A percentile compares a stretch with the other conserved stretches of the same genome.
Evolutionary conservation across 2,113 vertebrate species (phyloP).

Genomic region (Thryonomys swinderianus): DNA sequence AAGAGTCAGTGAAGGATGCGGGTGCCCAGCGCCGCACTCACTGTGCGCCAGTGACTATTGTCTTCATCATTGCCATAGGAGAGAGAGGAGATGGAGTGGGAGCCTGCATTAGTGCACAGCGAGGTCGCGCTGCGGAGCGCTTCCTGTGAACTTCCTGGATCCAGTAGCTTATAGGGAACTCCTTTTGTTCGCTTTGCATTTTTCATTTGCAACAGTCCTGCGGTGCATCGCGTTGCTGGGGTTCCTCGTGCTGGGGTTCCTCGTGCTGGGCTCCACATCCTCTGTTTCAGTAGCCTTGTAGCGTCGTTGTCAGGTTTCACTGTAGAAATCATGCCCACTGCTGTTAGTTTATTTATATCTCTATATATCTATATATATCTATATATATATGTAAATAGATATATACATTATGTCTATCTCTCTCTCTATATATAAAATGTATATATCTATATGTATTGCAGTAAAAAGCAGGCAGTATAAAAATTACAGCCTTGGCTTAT

Average conservation of each 20-base stretch:
- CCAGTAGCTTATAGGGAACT: neutral
- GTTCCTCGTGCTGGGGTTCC: neutral
- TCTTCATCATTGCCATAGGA: neutral
- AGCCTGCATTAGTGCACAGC: neutral
- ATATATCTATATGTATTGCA: too few relatives aligned
- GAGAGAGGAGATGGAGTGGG: neutral
- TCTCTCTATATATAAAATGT: too few relatives aligned
- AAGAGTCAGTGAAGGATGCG: neutral
- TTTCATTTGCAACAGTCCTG: neutral
- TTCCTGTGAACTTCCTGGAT: neutral
- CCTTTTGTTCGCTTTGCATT: neutral
- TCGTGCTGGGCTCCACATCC: neutral
- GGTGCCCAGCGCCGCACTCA: neutral
- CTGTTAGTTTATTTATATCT: neutral
- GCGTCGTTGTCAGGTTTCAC: neutral
- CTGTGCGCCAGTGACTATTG: neutral
- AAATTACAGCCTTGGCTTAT: neutral
- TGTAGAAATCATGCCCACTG: neutral
- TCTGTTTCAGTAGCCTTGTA: neutral
- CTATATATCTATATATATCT: too few relatives aligned
- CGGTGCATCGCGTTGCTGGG: neutral
- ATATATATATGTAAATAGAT: too few relatives aligned
- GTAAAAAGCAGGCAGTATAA: neutral
- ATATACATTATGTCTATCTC: too few relatives aligned
- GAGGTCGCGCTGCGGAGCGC: neutral